phyloP scores from a whole-genome alignment of 2,797 vertebrate species.

The Pampus argenteus region DNA sequence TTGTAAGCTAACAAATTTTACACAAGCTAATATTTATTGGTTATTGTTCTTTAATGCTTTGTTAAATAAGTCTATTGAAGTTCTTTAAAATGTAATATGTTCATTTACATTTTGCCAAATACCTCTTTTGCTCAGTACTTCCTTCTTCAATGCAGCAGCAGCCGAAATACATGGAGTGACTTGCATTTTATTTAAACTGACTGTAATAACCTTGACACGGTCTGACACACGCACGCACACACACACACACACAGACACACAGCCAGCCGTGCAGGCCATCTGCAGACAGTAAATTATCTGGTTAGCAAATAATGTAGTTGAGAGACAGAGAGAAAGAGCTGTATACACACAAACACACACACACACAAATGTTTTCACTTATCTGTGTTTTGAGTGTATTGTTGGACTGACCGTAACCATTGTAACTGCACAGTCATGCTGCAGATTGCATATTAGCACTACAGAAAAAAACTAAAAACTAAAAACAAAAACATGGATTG shows the following conservation, averaged over 20 bases:
- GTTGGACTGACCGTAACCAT: neutral
- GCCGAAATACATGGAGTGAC: conserved; percentile 16
- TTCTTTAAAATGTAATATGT: neutral
- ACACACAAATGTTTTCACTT: conserved; percentile 10
- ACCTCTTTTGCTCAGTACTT: neutral
- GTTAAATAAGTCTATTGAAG: neutral
- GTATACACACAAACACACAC: conserved; percentile 3
- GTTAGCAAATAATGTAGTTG: conserved; percentile 56
- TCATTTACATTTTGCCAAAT: neutral
- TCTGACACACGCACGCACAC: conserved; percentile 5
- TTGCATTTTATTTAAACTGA: conserved; percentile 48
- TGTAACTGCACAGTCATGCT: conserved; percentile 4
- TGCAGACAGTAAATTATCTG: conserved; percentile 70
- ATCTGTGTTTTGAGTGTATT: conserved; percentile 31
- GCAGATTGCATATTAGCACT: conserved; percentile 2
- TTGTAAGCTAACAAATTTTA: conserved; percentile 11
- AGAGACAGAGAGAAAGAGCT: conserved; percentile 37
- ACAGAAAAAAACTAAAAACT: neutral
- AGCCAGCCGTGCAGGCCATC: conserved; percentile 63
- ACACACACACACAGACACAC: conserved; percentile 23
- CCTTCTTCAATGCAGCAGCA: neutral
- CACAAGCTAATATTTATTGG: neutral
- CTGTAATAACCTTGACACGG: conserved; percentile 58
- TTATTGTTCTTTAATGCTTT: neutral
- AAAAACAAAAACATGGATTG: neutral